A percentile compares a stretch with the other conserved stretches of the same genome.
These are phyloP conservation scores for Cephalopachus bancanus DNA, from an alignment of 2,797 vertebrate genomes.

Conservation along the genomic window DNA sequence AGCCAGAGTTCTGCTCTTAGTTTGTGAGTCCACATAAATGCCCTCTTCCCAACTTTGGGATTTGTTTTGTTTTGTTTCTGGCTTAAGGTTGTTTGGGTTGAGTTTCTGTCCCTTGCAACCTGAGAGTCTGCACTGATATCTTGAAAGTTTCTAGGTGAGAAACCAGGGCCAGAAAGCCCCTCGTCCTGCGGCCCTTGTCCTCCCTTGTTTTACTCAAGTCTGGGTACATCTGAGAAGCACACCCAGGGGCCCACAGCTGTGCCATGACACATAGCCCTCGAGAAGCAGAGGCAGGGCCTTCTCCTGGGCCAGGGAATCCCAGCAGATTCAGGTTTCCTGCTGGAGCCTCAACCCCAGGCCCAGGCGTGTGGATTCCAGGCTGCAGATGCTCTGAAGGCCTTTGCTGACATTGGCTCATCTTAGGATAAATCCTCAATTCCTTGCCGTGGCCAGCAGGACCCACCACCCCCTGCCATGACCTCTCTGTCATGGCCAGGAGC, in stretches of 20 bases:
- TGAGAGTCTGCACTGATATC: accelerated
- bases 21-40: background rate
- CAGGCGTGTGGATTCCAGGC: too few relatives aligned
- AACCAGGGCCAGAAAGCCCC: background rate
- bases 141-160: background rate
- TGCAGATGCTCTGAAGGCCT: background rate
- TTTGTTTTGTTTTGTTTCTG: background rate
- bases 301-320: background rate
- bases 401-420: background rate
- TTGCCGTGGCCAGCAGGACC: accelerated
- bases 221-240: background rate
- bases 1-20: background rate
- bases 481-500: background rate
- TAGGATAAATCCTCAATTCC: background rate
- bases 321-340: background rate
- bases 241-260: accelerated
- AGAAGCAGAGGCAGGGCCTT: background rate
- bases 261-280: background rate
- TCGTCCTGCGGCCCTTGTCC: background rate
- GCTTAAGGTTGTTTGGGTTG: background rate
- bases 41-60: background rate
- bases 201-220: background rate
- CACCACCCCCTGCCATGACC: background rate
- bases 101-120: background rate
- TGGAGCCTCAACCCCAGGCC: background rate